These are phyloP conservation scores for Coregonus clupeaformis DNA, from an alignment of 2,113 vertebrate species.

Conservation along the genomic window DNA sequence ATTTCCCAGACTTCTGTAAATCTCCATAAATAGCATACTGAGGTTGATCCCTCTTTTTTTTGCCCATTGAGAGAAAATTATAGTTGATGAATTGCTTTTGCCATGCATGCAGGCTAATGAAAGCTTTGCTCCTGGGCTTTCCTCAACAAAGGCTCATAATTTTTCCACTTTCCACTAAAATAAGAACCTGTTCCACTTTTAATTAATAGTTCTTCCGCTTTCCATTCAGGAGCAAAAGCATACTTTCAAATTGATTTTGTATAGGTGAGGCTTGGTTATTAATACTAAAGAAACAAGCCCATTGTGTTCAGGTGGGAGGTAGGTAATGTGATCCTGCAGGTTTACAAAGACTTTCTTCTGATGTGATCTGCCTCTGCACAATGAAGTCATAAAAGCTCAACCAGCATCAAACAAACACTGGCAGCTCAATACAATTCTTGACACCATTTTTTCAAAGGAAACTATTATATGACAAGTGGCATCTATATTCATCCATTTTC, in stretches of 20 bases:
- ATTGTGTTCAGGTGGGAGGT: conserved; percentile 63
- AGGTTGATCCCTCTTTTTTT: conserved; percentile 77
- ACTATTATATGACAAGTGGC: conserved; percentile 43
- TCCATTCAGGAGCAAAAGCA: conserved; percentile 65
- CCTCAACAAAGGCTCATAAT: conserved; percentile 75
- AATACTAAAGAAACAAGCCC: conserved; percentile 62
- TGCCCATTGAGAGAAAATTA: conserved; percentile 78
- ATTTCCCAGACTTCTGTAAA: conserved; percentile 79
- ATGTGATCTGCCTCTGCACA: conserved; percentile 44
- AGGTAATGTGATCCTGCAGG: conserved; percentile 67
- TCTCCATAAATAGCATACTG: conserved; percentile 80
- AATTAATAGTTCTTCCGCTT: conserved; percentile 77
- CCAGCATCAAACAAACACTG: conserved; percentile 23
- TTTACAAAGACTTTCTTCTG: conserved; percentile 53
- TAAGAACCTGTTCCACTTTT: conserved; percentile 81
- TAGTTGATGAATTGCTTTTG: conserved; percentile 79
- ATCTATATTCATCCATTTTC: conserved; percentile 16
- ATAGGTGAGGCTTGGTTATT: conserved; percentile 68
- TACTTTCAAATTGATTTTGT: conserved; percentile 72
- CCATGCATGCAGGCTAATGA: conserved; percentile 81
- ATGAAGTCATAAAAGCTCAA: conserved; percentile 15
- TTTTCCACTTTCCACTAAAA: conserved; percentile 79
- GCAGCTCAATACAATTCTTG: conserved; percentile 42
- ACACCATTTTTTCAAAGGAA: conserved; percentile 25
- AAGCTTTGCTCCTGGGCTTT: conserved; percentile 81